A percentile compares a stretch with the other conserved stretches of the same genome.
Conservation (phyloP, 2,113 vertebrate genomes). For the Lepus europaeus region DNA sequence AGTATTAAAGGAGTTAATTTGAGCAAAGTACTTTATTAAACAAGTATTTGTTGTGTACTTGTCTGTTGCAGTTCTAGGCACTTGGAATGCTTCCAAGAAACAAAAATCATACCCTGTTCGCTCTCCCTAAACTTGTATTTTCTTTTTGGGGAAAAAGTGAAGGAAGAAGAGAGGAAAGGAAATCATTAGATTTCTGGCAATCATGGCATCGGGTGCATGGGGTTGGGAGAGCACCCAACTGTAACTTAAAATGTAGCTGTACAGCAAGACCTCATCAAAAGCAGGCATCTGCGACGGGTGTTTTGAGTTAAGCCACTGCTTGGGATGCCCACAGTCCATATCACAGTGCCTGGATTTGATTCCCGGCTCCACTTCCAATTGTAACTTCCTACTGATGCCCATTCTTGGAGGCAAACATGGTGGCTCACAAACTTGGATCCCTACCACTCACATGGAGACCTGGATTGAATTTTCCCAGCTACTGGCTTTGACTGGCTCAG, state of each 20-base stretch:
- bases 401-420: too few relatives aligned
- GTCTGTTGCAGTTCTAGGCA: not conserved
- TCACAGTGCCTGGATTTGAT: too few relatives aligned
- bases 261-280: not conserved
- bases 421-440: too few relatives aligned
- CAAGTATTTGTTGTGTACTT: not conserved
- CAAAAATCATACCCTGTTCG: not conserved
- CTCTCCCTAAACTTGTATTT: not conserved
- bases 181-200: not conserved
- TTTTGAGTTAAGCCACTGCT: too few relatives aligned
- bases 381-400: too few relatives aligned
- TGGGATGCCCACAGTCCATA: too few relatives aligned
- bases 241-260: not conserved
- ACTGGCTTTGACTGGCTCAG: too few relatives aligned
- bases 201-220: fast-evolving
- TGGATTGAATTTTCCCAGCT: too few relatives aligned
- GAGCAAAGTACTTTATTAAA: not conserved
- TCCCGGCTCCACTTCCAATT: too few relatives aligned
- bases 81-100: not conserved
- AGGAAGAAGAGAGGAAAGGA: not conserved
- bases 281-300: too few relatives aligned
- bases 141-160: not conserved
- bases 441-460: too few relatives aligned
- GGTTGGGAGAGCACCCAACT: too few relatives aligned
- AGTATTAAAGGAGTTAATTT: not conserved